Evolutionary conservation across 2,113 vertebrate species (phyloP).

Genomic region (Calidris pygmaea): DNA sequence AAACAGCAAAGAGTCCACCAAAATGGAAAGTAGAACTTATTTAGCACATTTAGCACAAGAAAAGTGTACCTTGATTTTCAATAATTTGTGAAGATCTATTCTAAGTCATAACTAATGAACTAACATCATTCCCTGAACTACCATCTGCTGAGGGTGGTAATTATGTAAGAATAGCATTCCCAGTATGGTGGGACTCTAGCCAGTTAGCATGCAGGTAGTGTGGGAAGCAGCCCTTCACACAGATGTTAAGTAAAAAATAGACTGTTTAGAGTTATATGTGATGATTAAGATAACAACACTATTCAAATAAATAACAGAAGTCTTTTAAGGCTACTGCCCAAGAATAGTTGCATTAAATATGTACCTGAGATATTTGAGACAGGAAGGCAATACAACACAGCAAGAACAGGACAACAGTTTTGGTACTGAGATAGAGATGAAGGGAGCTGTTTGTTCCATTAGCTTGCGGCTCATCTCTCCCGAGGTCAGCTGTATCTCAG

Average conservation of each 20-base stretch:
- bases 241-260: slow-evolving; percentile 59
- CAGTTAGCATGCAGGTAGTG: slow-evolving; percentile 10
- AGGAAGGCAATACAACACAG: not conserved
- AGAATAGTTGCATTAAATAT: not conserved
- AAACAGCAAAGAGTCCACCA: not conserved
- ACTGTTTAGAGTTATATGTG: not conserved
- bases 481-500: not conserved
- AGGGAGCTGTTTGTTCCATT: not conserved
- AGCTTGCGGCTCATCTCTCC: not conserved
- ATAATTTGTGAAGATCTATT: not conserved
- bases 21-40: not conserved
- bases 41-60: not conserved
- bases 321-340: not conserved
- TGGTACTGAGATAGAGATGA: not conserved
- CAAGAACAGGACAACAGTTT: not conserved
- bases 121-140: slow-evolving; percentile 2
- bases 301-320: slow-evolving; percentile 40
- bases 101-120: slow-evolving; percentile 33
- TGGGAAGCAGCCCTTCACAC: slow-evolving; percentile 53
- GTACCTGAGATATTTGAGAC: not conserved
- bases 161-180: slow-evolving; percentile 43
- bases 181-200: not conserved
- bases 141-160: slow-evolving; percentile 39
- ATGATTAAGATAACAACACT: not conserved
- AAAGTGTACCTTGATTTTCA: not conserved